Base-by-base conservation (phyloP, 2,888 invertebrate species). In the Ramazzottius varieornatus region DNA sequence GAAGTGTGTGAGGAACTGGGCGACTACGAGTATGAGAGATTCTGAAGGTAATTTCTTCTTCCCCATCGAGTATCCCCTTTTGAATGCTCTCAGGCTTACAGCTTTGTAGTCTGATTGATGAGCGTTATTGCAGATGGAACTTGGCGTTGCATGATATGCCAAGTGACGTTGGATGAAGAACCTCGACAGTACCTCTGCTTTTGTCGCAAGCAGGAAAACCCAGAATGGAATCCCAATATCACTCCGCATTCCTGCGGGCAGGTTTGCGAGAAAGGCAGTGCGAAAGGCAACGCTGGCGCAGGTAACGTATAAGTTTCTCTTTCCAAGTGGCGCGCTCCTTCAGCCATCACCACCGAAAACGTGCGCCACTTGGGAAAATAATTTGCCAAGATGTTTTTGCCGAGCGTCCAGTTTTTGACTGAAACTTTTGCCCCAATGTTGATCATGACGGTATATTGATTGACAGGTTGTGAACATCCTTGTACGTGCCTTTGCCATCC, bases 121-220 rank as follows among this genome's bases (percentile, higher is more conserved):
- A n/a, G 4, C 8, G 20, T 54, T 54, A 54, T 54, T 54, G 29
- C 29, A 54, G 54, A 54, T 24, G 54, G 29, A 8, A 54, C 54
- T 67, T 96, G 96, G 96, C 83, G 92, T 32, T 96, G 96, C 74
- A 94, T 94, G 0, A 90, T 91, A 0, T 96, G 96, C 74, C 93
- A 93, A 76, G 86, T 87, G 75, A 82, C 84, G 1, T 83, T 82
- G 66, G 77, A 81, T 24, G 80, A 81, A 32, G 80, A 87, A 65
- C 93, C 93, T 0, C 80, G 81, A 0, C 83, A 86, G 65, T 94
- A 93, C 75, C 80, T 80, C 24, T 96, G 96, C 74, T 93, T 90
- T 78, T 96, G 96, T 75, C 87, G 88, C 32, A 86, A 87, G 73
- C 75, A 80, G 1, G 80, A 80, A 54, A 82, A 84, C 71, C 91